Base-by-base conservation (phyloP, 2,888 invertebrate genomes). In the Pollenia angustigena region DNA sequence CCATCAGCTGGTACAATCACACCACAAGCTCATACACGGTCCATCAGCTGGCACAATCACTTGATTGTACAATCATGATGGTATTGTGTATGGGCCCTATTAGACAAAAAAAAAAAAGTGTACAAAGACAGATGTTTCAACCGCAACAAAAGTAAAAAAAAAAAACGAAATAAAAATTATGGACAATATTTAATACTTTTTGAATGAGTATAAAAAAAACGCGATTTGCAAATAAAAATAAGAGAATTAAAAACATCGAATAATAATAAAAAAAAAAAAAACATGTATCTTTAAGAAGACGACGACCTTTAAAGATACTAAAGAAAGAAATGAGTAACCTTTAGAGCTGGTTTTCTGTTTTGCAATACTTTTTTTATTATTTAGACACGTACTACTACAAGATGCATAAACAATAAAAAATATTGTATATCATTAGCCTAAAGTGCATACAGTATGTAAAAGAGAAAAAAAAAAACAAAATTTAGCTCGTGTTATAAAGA, bases 41-140 rank as follows among this genome's bases (percentile, higher is more conserved):
- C n/a, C n/a, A n/a, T n/a, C n/a, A n/a, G n/a, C n/a, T n/a, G n/a
- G n/a, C n/a, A n/a, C n/a, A n/a, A n/a, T n/a, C n/a, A n/a, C n/a
- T n/a, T n/a, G n/a, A n/a, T n/a, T n/a, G n/a, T n/a, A n/a, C n/a
- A n/a, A n/a, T n/a, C n/a, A n/a, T n/a, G n/a, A n/a, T n/a, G n/a
- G n/a, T n/a, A n/a, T n/a, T n/a, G n/a, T n/a, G n/a, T n/a, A n/a
- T n/a, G n/a, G n/a, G n/a, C n/a, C n/a, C n/a, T n/a, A n/a, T n/a
- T 23, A 14, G 62, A 42, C 16, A 46, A n/a, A 46, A 23, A 64
- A 14, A 0, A 32, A 60, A 18, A 32, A 32, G 6, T 32, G 32
- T n/a, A 50, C 1, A 68, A 72, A 72, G 80, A 84, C 87, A 84
- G 87, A 74, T 87, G 87, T 76, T 84, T 72, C 46, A 84, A 84